Conservation (phyloP, 2,888 invertebrate species). For the Allacma fusca region DNA sequence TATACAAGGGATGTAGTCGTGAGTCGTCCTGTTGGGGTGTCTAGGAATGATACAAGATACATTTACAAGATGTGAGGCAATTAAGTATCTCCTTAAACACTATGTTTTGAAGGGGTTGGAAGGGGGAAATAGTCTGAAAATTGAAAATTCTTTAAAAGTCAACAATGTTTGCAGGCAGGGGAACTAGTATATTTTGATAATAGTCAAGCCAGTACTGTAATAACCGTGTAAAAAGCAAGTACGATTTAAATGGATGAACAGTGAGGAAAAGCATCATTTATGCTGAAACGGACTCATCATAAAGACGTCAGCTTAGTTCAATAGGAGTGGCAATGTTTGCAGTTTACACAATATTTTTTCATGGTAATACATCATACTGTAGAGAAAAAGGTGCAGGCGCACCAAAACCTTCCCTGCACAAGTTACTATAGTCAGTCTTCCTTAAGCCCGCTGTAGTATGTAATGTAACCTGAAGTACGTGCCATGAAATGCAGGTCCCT, state of each 20-base stretch:
- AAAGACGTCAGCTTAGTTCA: slow-evolving; percentile 28
- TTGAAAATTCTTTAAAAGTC: too few species aligned
- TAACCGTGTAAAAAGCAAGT: background rate
- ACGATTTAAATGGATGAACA: background rate
- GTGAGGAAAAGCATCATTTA: slow-evolving; percentile 8
- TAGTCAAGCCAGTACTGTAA: background rate
- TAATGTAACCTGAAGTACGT: too few species aligned
- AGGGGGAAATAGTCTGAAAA: too few species aligned
- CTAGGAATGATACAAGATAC: too few species aligned
- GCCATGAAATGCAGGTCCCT: too few species aligned
- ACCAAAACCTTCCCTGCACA: background rate
- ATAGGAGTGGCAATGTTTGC: slow-evolving; percentile 31
- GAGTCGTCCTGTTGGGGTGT: too few species aligned
- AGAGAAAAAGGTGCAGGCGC: slow-evolving; percentile 2
- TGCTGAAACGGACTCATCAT: slow-evolving; percentile 31
- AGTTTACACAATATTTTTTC: slow-evolving; percentile 23
- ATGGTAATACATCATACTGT: slow-evolving; percentile 18
- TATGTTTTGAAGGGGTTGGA: too few species aligned
- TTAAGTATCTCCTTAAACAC: too few species aligned
- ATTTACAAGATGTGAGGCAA: too few species aligned
- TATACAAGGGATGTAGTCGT: too few species aligned
- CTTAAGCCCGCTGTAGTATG: background rate
- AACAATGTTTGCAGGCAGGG: too few species aligned
- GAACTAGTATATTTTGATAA: too few species aligned
- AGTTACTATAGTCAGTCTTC: background rate